Percentiles rank a stretch among this genome's conserved stretches.
These are phyloP conservation scores for Scaeva pyrastri DNA, from an alignment of 2,888 invertebrate species.

Conservation along the genomic window DNA sequence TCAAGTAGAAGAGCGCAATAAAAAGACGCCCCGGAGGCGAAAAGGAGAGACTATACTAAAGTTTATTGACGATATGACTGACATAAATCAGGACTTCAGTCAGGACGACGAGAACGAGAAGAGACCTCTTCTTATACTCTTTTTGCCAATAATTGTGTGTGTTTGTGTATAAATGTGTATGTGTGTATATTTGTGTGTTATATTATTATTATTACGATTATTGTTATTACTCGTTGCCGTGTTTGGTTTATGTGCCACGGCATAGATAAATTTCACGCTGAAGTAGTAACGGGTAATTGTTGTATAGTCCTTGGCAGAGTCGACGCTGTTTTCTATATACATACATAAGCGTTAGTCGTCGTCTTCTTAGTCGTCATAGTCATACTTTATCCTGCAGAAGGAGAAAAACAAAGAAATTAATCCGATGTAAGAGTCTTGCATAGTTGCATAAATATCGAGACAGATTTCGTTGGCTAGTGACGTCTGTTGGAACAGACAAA, in stretches of 20 bases:
- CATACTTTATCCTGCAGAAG: conserved; percentile 23
- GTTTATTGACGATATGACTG: conserved; percentile 79
- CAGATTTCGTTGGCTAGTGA: too few species aligned
- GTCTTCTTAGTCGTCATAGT: conserved; percentile 41
- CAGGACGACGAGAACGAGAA: conserved; percentile 69
- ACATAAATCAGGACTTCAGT: conserved; percentile 79
- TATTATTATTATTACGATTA: conserved; percentile 78
- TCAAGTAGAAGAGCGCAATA: conserved; percentile 72
- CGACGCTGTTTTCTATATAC: conserved; percentile 48
- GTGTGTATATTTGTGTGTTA: conserved; percentile 62
- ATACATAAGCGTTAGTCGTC: too few species aligned
- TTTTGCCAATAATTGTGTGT: conserved; percentile 25
- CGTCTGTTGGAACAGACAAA: too few species aligned
- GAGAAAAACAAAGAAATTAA: conserved; percentile 18
- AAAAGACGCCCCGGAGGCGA: conserved; percentile 75
- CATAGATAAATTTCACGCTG: conserved; percentile 76
- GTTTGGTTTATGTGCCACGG: conserved; percentile 77
- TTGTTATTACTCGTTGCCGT: conserved; percentile 78
- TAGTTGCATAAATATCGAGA: background rate
- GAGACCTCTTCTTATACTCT: conserved; percentile 42
- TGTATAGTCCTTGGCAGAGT: conserved; percentile 67
- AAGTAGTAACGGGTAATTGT: conserved; percentile 76
- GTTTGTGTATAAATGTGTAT: conserved; percentile 1
- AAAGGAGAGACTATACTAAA: conserved; percentile 68
- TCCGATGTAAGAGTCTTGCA: background rate